Conservation (phyloP, 2,888 invertebrate species). For the Spisula solida region DNA sequence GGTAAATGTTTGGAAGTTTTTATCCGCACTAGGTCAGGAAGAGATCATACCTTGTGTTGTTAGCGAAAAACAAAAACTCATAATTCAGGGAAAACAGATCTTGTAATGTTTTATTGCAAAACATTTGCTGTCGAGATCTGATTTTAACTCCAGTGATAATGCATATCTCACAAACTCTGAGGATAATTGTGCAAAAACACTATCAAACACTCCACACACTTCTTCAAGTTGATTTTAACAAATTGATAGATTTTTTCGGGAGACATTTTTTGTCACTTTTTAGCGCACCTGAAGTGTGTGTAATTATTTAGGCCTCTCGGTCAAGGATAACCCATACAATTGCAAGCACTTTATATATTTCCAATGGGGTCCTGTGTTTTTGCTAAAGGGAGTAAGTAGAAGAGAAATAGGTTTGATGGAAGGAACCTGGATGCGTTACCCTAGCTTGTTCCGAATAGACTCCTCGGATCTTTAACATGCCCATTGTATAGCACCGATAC, state of each 20-base stretch:
- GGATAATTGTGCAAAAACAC: conserved; percentile 12
- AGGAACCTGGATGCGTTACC: too few species aligned
- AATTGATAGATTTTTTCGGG: conserved; percentile 7
- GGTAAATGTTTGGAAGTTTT: neutral
- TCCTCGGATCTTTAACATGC: too few species aligned
- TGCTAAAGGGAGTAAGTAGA: too few species aligned
- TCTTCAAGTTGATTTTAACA: conserved; percentile 2
- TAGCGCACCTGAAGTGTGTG: too few species aligned
- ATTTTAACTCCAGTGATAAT: conserved; percentile 14
- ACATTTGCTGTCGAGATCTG: neutral
- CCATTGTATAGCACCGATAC: too few species aligned
- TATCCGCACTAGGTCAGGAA: conserved; percentile 12
- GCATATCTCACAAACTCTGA: conserved; percentile 16
- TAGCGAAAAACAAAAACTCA: too few species aligned
- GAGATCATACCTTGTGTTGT: neutral
- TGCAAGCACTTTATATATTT: too few species aligned
- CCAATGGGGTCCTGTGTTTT: too few species aligned
- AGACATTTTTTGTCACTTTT: neutral
- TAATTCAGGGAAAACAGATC: neutral
- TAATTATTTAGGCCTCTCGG: too few species aligned
- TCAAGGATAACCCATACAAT: too few species aligned
- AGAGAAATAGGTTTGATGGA: too few species aligned
- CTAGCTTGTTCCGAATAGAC: too few species aligned
- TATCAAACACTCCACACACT: neutral
- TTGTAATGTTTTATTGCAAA: conserved; percentile 14